Percentiles rank a stretch among this genome's conserved stretches.
phyloP scores from a whole-genome alignment of 2,797 vertebrate genomes.

The Heterohyrax brucei region DNA sequence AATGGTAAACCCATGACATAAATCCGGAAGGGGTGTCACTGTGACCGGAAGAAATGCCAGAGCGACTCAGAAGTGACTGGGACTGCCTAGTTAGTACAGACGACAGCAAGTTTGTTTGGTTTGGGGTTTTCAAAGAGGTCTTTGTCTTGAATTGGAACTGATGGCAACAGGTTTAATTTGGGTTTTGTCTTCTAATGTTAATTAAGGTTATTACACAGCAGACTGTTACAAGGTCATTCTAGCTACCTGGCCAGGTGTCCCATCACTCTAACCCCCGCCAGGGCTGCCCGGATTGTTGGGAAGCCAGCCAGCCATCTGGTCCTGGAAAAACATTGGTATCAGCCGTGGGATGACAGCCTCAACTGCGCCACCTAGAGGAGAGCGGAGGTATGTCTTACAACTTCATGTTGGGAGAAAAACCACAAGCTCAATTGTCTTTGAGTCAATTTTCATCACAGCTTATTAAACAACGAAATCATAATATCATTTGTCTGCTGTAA shows the following conservation, averaged over 20 bases:
- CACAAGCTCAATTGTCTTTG: neutral
- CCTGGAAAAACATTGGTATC: no score
- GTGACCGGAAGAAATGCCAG: neutral
- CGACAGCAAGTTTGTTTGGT: neutral
- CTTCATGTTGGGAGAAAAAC: neutral
- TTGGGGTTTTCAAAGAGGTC: conserved; percentile 4
- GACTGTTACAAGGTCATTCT: conserved; percentile 2
- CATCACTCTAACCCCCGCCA: conserved; percentile 51
- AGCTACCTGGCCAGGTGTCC: neutral
- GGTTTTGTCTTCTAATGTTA: conserved; percentile 11
- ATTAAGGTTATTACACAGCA: conserved; percentile 35
- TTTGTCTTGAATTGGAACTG: neutral
- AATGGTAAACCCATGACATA: conserved; percentile 84
- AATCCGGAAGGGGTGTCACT: neutral
- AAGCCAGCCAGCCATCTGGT: neutral
- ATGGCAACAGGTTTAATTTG: no score
- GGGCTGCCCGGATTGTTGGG: neutral
- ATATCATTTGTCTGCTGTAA: neutral
- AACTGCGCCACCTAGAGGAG: conserved; percentile 82
- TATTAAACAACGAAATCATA: neutral
- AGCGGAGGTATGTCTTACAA: neutral
- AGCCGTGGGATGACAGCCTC: conserved; percentile 60
- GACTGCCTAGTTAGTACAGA: neutral
- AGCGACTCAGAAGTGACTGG: neutral
- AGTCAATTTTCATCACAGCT: conserved; percentile 3